phyloP scores from a whole-genome alignment of 2,113 vertebrate genomes.

The Anas platyrhynchos region DNA sequence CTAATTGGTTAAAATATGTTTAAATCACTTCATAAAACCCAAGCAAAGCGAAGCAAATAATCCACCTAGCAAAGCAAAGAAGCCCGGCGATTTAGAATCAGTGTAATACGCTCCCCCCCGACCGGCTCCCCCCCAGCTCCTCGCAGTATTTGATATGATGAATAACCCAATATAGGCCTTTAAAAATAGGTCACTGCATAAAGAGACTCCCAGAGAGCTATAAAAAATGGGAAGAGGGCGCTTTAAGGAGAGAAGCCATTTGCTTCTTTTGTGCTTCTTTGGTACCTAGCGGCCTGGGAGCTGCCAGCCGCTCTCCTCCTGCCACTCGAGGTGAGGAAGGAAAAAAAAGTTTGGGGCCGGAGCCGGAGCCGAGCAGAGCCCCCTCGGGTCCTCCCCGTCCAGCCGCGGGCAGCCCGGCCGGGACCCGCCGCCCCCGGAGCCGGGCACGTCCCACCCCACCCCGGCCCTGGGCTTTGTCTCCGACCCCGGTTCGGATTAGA shows the following conservation, averaged over 20 bases:
- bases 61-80: constrained; percentile 61
- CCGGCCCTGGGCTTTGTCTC: background rate
- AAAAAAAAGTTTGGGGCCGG: background rate
- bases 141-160: constrained; percentile 72
- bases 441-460: no score
- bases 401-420: background rate
- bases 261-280: constrained; percentile 63
- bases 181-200: constrained; percentile 78
- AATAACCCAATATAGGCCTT: constrained; percentile 77
- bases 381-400: background rate
- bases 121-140: constrained; percentile 49
- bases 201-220: constrained; percentile 77
- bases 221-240: constrained; percentile 72
- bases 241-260: constrained; percentile 75
- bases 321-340: constrained; percentile 30
- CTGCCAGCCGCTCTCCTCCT: constrained; percentile 4
- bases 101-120: constrained; percentile 57
- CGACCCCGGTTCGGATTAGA: background rate
- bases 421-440: background rate
- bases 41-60: constrained; percentile 59
- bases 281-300: constrained; percentile 51
- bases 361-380: background rate
- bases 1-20: constrained; percentile 69
- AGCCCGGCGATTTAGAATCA: constrained; percentile 60
- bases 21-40: constrained; percentile 67